Evolutionary conservation across 2,113 vertebrate species (phyloP), one percentile per base, ranked within the genome.

Genomic region (Chiloscyllium plagiosum): DNA sequence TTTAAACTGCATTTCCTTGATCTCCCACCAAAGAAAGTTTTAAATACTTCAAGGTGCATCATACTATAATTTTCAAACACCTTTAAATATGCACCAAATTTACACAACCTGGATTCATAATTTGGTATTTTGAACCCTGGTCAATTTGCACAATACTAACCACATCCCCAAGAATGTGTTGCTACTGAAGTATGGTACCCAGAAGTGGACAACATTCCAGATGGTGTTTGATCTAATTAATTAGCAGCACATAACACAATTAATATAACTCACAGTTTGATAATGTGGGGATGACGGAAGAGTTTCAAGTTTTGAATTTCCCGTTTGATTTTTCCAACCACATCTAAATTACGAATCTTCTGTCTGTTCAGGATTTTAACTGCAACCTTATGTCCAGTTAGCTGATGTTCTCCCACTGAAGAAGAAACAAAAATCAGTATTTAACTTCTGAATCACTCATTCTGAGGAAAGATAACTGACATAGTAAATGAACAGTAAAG

Each of bases 251-350:
- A 96, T 20, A 94, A 10, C 47, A 22, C 29, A 24, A 42, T 56
- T 4, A 61, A 66, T 22, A 96, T 19, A 96, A 99, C 99, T 99
- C 97, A 99, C 99, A 99, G 97, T 97, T 99, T 99, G 97, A 99
- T 99, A 96, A 99, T 99, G 97, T 99, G 99, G 56, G 99, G 99
- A 97, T 99, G 99, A 96, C 99, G 98, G 96, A 99, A 99, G 97
- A 99, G 98, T 96, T 99, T 99, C 86, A 99, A 98, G 97, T 99
- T 99, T 97, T 99, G 99, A 96, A 99, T 99, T 98, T 99, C 99
- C 87, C 99, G 97, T 96, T 99, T 99, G 97, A 99, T 99, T 97
- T 99, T 99, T 95, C 99, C 99, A 96, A 99, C 99, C 96, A 99
- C 99, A 97, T 99, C 99, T 93, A 99, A 98, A 96, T 98, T 99